phyloP scores from a whole-genome alignment of 2,797 vertebrate genomes.

The Cyprinodon diabolis region DNA sequence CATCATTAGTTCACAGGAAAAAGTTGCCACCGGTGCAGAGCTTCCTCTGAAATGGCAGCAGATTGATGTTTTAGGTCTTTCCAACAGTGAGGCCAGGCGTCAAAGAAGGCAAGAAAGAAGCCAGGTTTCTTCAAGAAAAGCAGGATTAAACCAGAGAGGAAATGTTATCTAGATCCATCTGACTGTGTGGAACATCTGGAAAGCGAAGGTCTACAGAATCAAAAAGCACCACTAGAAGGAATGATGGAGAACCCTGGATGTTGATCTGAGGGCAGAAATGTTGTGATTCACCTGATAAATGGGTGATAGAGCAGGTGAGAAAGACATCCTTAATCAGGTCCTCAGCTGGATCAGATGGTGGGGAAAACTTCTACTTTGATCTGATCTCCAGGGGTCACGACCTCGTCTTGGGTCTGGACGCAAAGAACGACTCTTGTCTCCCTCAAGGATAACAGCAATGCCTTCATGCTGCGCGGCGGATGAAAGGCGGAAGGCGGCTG shows the following conservation, averaged over 20 bases:
- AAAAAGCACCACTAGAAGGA: too few relatives aligned
- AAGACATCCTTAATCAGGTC: background rate
- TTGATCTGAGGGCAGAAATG: too few relatives aligned
- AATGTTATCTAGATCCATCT: too few relatives aligned
- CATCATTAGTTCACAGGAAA: too few relatives aligned
- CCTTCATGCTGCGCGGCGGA: conserved; percentile 14
- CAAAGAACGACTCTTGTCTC: conserved; percentile 23
- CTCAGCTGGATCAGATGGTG: conserved; percentile 1
- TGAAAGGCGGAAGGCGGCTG: conserved; percentile 21
- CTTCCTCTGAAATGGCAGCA: background rate
- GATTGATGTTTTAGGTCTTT: too few relatives aligned
- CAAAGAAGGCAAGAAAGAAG: background rate
- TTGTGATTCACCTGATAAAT: background rate
- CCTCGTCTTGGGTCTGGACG: conserved; percentile 34
- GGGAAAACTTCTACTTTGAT: conserved; percentile 56
- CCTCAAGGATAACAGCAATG: conserved; percentile 32
- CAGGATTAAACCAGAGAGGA: background rate
- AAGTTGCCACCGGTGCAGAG: background rate
- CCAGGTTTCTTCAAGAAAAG: too few relatives aligned
- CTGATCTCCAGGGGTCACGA: conserved; percentile 59
- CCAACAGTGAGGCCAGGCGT: background rate
- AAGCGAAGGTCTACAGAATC: too few relatives aligned
- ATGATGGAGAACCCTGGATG: too few relatives aligned
- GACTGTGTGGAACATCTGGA: too few relatives aligned
- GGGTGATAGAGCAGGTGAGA: background rate